Evolutionary conservation across 2,888 invertebrate genomes (phyloP).

Genomic region (Pseudococcus viburni): DNA sequence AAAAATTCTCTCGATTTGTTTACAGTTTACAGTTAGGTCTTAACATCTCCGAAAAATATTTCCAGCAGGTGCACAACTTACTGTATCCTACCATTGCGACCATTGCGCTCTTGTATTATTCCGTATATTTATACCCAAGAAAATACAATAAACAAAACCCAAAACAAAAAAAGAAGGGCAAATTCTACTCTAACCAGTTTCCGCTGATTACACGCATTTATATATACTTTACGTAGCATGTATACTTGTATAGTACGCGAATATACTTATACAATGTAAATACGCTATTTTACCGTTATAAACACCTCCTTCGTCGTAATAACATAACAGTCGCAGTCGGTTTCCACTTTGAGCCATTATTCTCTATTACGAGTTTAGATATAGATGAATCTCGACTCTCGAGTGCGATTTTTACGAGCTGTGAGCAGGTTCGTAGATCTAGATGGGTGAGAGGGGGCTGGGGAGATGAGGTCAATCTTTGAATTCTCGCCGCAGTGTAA

Average conservation of each 20-base stretch:
- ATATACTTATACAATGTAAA: constrained; percentile 26
- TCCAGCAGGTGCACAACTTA: neutral
- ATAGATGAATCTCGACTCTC: neutral
- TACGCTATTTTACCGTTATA: constrained; percentile 15
- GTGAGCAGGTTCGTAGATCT: neutral
- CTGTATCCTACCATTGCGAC: neutral
- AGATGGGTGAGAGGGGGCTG: neutral
- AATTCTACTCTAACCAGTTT: constrained; percentile 6
- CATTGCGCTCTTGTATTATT: neutral
- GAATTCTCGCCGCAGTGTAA: neutral
- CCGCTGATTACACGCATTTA: constrained; percentile 12
- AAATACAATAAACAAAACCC: neutral
- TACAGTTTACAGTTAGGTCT: too few relatives aligned
- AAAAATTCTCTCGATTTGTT: neutral
- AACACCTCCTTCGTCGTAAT: neutral
- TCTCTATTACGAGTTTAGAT: neutral
- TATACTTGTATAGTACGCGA: neutral
- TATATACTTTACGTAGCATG: neutral
- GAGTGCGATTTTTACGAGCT: constrained; percentile 10
- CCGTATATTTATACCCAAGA: neutral
- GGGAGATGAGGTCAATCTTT: constrained; percentile 7
- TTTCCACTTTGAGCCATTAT: constrained; percentile 17
- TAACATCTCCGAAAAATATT: neutral
- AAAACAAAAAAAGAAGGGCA: constrained; percentile 6
- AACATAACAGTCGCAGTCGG: neutral